Evolutionary conservation across 2,888 invertebrate genomes (phyloP).

Genomic region (Orthosia cruda): DNA sequence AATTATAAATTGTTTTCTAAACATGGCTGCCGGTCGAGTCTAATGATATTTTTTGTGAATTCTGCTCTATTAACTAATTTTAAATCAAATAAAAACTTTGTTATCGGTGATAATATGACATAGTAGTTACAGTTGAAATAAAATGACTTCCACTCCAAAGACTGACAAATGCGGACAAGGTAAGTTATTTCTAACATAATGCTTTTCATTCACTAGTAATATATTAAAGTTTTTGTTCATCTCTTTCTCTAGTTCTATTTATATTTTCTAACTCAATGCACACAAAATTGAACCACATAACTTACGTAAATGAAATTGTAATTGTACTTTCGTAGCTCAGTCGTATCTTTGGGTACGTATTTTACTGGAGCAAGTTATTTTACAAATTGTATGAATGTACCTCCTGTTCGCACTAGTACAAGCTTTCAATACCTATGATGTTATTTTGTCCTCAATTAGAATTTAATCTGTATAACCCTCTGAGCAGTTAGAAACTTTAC

Average conservation of each 20-base stretch:
- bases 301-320: constrained; percentile 34
- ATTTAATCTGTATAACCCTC: constrained; percentile 15
- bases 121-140: constrained; percentile 79
- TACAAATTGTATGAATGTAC: constrained; percentile 21
- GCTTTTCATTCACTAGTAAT: constrained; percentile 61
- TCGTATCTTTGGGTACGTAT: not conserved
- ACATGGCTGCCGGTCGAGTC: constrained; percentile 90
- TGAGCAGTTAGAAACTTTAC: constrained; percentile 4
- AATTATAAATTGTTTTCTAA: constrained; percentile 79
- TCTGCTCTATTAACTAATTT: constrained; percentile 74
- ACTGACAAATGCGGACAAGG: constrained; percentile 90
- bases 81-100: constrained; percentile 69
- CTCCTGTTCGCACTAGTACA: not conserved
- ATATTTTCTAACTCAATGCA: constrained; percentile 56
- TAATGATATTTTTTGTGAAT: constrained; percentile 84
- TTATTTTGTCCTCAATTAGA: constrained; percentile 38
- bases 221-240: constrained; percentile 58
- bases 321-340: not conserved
- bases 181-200: constrained; percentile 81
- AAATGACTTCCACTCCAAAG: constrained; percentile 91
- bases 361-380: not conserved
- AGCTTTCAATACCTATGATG: constrained; percentile 27
- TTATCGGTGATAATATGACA: constrained; percentile 84
- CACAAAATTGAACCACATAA: constrained; percentile 16
- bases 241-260: constrained; percentile 63